These are phyloP conservation scores for Rhodophaea formosa DNA, from an alignment of 2,888 invertebrate species.

Conservation along the genomic window DNA sequence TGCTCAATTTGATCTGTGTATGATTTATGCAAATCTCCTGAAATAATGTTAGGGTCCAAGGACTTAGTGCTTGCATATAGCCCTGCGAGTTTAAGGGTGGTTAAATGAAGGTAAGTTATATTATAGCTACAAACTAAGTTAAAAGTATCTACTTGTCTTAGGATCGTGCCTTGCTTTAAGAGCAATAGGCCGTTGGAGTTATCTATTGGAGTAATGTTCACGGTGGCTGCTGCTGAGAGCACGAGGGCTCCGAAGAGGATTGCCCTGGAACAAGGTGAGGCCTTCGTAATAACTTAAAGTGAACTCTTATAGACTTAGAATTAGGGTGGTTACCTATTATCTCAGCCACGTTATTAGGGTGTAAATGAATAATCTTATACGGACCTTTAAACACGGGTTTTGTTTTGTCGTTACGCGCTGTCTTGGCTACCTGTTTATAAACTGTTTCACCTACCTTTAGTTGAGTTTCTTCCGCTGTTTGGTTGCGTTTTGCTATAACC, in stretches of 20 bases:
- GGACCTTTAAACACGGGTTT: slow-evolving; percentile 30
- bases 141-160: slow-evolving; percentile 24
- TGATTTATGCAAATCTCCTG: too few species aligned
- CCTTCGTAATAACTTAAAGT: slow-evolving; percentile 28
- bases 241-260: not conserved
- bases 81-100: not conserved
- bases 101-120: not conserved
- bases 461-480: slow-evolving; percentile 23
- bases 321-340: slow-evolving; percentile 37
- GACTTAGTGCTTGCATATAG: not conserved
- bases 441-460: slow-evolving; percentile 34
- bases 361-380: slow-evolving; percentile 32
- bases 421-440: slow-evolving; percentile 35
- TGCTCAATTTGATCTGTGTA: not conserved
- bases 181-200: slow-evolving; percentile 32
- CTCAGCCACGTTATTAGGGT: slow-evolving; percentile 34
- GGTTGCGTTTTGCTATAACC: slow-evolving; percentile 25
- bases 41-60: too few species aligned
- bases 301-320: slow-evolving; percentile 34
- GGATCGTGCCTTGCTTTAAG: slow-evolving; percentile 27
- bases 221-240: slow-evolving; percentile 23
- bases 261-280: not conserved
- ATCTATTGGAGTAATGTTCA: slow-evolving; percentile 31
- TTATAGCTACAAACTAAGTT: not conserved
- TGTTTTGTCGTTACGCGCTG: slow-evolving; percentile 30